A percentile compares a stretch with the other conserved stretches of the same genome.
These are phyloP conservation scores for Sterna hirundo DNA, from an alignment of 2,113 vertebrate species.

Conservation along the genomic window DNA sequence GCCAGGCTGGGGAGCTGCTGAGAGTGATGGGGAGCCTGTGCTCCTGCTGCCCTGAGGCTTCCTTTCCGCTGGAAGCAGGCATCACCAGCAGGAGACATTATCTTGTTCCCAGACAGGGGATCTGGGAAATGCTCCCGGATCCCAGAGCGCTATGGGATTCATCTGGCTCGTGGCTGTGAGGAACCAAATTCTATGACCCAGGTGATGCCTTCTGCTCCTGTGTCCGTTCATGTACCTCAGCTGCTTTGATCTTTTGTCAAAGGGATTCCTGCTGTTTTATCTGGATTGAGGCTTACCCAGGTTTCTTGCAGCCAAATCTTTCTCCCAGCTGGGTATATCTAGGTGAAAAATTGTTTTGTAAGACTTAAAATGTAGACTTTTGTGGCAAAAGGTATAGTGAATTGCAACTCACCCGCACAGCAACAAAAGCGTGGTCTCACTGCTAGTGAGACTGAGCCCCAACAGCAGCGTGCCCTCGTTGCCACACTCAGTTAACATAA, in stretches of 20 bases:
- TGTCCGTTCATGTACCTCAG: neutral
- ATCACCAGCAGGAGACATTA: neutral
- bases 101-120: neutral
- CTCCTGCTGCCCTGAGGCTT: neutral
- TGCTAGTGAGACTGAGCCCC: neutral
- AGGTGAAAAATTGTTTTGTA: neutral
- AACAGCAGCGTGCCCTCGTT: neutral
- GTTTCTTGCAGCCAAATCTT: neutral
- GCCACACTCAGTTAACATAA: neutral
- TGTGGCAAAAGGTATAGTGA: neutral
- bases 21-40: neutral
- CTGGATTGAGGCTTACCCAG: neutral
- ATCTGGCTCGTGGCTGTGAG: neutral
- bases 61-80: neutral
- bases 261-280: neutral
- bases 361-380: neutral
- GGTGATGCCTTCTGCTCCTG: neutral
- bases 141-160: neutral
- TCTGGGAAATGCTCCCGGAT: neutral
- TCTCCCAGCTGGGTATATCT: neutral
- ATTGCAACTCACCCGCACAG: neutral
- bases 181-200: neutral
- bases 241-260: neutral
- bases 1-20: neutral
- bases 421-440: neutral